Base-by-base conservation (phyloP, 2,888 invertebrate species). In the Dichetophora obliterata region DNA sequence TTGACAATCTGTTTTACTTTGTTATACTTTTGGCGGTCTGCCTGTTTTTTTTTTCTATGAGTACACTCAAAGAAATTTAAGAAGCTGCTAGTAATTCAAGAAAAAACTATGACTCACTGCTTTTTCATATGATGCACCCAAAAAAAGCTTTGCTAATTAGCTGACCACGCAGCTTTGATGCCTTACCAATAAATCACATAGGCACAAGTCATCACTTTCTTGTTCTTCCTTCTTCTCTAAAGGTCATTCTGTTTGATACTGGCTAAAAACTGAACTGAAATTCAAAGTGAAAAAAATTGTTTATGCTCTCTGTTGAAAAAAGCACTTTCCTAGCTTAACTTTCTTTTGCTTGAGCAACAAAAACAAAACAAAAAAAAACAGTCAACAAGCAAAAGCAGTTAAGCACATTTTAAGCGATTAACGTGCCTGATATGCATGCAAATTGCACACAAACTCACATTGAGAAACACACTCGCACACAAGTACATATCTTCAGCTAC, bases 261-360 rank as follows among this genome's bases (percentile, higher is more conserved):
- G 22, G 54, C 9, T 19, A 54, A 19, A 59, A 59, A 59, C 22
- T 19, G 14, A 59, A 59, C 22, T 59, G 27, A 59, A 59, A n/a
- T 11, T 24, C 11, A 59, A 59, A 59, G 27, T 19, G 19, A 59
- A 59, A 59, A 19, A 59, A 59, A 59, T 24, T 14, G 14, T 59
- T 59, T n/a, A 27, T 43, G 14, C 22, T n/a, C 16, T 2, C 31
- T 5, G 34, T 24, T 34, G 16, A 65, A 43, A 37, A 57, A 34
- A 69, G 34, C 22, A 71, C 71, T 71, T 71, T 71, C 71, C 59
- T 54, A 71, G 59, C 31, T 71, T 19, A 54, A 54, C 71, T 71
- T 71, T 71, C 71, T 57, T 71, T 68, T 19, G 66, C 66, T 69
- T 69, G 54, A 57, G 43, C 22, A 27, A n/a, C 22, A 65, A 14